Evolutionary conservation across 1,140 invertebrate species (phyloP), one percentile per base, ranked within the genome.

Genomic region (Leptestheria dahalacensis): DNA sequence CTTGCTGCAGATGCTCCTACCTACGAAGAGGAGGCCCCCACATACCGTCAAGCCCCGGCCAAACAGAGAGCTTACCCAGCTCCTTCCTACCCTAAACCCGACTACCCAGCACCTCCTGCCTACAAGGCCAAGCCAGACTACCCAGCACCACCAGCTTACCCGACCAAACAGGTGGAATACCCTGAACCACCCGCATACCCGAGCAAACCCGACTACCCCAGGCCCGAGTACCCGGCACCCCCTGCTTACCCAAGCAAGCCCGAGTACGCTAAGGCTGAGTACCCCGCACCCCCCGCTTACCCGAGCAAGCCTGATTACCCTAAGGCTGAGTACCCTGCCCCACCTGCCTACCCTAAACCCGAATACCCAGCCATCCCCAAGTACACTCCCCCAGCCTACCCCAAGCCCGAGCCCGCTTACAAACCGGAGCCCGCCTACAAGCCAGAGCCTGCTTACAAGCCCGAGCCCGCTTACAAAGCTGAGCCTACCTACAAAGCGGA

Each of bases 41-140:
- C 33, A 6, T 41, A 41, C 15, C 33, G 33, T 15, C 33, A 41
- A 15, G 33, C 33, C 15, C 33, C n/a, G n/a, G n/a, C 33, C 33
- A 41, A 15, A 15, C 33, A 6, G 6, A 41, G 15, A 41, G 6
- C 33, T 41, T 41, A 41, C 33, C 6, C 53, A 15, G 24, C 53
- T 25, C 28, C 28, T 20, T 10, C 53, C 2, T 56, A 56, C 3
- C 53, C 23, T 15, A 26, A 25, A 20, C 23, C 21, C 2, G 24
- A 56, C 26, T 26, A 56, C 23, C 41, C 28, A 20, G 20, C 26
- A 11, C 53, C 53, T 10, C 24, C 53, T 29, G 24, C 28, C 23
- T 56, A 56, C 53, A 56, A 56, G 41, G 53, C 28, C 15, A 41
- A 29, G 53, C 53, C 23, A 20, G 29, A 25, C 10, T 55, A 55